Percentiles rank a stretch among this genome's conserved stretches.
Conservation (phyloP, 37 sponge, comb jelly and placozoan genomes). For the Chondrilla cf. caribensis region DNA sequence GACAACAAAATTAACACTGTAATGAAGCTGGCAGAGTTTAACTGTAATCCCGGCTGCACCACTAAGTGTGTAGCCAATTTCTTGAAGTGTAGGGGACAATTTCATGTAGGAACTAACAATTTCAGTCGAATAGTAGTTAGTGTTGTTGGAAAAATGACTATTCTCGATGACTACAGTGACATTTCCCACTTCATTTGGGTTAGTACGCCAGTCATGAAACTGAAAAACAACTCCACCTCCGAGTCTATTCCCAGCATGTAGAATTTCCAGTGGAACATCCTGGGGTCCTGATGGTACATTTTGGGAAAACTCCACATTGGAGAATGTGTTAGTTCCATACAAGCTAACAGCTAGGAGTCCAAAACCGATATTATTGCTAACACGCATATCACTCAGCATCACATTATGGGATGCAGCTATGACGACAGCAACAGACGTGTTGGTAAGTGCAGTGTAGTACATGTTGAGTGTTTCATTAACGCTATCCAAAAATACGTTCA, state of each 20-base stretch:
- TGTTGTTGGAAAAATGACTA: neutral
- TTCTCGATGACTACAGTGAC: neutral
- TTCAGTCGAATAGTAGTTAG: neutral
- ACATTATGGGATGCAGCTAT: neutral
- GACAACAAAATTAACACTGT: slow-evolving; percentile 25
- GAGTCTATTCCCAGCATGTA: neutral
- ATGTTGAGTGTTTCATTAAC: neutral
- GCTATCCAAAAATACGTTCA: neutral
- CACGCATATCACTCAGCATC: neutral
- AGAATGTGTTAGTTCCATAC: neutral
- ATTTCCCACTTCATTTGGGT: neutral
- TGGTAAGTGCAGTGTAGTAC: neutral
- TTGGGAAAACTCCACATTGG: neutral
- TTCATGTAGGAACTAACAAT: neutral
- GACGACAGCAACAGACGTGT: neutral
- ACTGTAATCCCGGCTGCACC: slow-evolving; percentile 56
- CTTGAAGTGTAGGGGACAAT: neutral
- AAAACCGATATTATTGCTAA: neutral
- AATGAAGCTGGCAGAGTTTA: slow-evolving; percentile 22
- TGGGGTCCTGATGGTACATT: neutral
- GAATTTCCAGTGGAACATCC: neutral
- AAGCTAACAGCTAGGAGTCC: slow-evolving; percentile 3
- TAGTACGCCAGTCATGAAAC: neutral
- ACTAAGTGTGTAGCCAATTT: slow-evolving; percentile 16
- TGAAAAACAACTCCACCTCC: slow-evolving; percentile 15